Base-by-base conservation (phyloP, 2,113 vertebrate species). In the Tricholaema leucomelas region DNA sequence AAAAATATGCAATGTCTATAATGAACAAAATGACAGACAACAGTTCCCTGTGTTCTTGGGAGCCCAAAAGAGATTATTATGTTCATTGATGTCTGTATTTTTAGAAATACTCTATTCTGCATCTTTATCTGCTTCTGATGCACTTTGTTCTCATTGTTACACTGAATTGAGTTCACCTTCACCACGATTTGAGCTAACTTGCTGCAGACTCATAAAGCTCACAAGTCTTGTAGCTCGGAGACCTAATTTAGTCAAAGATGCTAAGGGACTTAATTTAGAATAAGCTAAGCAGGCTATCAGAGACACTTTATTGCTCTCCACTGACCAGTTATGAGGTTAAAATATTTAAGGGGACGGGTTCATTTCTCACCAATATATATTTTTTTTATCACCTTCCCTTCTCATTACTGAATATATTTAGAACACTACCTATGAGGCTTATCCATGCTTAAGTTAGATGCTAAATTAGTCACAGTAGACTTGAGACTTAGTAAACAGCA, bases 231-330 rank as follows among this genome's bases (percentile, higher is more conserved):
- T 55, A 89, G 63, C 75, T 48, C 36, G 67, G 63, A 28, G 81
- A 82, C 19, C n/a, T 89, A 54, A 95, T 94, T 93, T 90, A 81
- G 63, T 88, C 63, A 65, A 81, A 88, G 38, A 20, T 31, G 27
- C 63, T 65, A 31, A 58, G 61, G 35, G 77, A 79, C 27, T 36
- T 88, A 42, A 95, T 65, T 24, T 67, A 52, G 81, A 83, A 87
- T 46, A 50, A 42, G 40, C 17, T 81, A 86, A 87, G 66, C 35
- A 79, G 59, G 46, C 63, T 93, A 33, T 50, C 78, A 91, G 59
- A 82, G 67, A 50, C 21, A 73, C 55, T 58, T 21, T 25, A 70
- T 88, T 63, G 56, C 71, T 87, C 78, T 76, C 64, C 40, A 40
- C 50, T 89, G 78, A 50, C 71, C 54, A 85, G 33, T 85, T 88